phyloP scores from a whole-genome alignment of 2,113 vertebrate genomes.

The Cnemophilus loriae region DNA sequence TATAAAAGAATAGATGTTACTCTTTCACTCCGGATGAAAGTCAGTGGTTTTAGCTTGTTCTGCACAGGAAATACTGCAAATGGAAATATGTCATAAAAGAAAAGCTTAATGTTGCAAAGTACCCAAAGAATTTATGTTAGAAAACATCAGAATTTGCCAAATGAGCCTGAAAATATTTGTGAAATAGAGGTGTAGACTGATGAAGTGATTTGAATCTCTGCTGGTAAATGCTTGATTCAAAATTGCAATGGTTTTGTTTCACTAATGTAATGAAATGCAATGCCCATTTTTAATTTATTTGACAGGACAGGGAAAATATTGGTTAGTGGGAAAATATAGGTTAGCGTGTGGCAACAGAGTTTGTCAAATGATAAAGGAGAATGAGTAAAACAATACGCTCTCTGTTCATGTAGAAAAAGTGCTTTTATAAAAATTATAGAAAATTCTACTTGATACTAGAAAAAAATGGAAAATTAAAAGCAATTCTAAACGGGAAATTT shows the following conservation, averaged over 20 bases:
- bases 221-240: neutral
- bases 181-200: neutral
- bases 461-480: neutral
- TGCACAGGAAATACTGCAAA: neutral
- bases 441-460: neutral
- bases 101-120: neutral
- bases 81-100: neutral
- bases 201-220: neutral
- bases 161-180: neutral
- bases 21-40: neutral
- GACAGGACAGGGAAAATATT: neutral
- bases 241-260: neutral
- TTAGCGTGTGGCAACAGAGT: neutral
- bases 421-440: neutral
- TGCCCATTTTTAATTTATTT: neutral
- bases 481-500: neutral
- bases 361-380: neutral
- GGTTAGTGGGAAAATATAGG: neutral
- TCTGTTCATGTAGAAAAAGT: neutral
- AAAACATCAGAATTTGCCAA: neutral
- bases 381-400: neutral
- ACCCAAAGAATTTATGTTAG: neutral
- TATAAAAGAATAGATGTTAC: neutral
- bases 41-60: neutral
- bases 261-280: neutral